Evolutionary conservation across 2,797 vertebrate genomes (phyloP).

Genomic region (Neosalanx taihuensis): DNA sequence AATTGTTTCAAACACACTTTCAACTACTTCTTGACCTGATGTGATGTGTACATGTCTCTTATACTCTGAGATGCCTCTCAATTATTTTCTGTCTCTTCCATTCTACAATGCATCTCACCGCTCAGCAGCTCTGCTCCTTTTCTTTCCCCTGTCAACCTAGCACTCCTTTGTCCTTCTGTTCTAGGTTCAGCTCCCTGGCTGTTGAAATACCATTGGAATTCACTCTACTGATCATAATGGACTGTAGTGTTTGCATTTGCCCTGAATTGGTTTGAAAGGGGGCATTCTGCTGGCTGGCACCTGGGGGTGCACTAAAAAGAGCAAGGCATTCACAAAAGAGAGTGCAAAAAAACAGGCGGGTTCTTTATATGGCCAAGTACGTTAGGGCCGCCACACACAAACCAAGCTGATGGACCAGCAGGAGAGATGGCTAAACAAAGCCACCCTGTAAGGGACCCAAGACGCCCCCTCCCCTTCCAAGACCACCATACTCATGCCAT

Average conservation of each 20-base stretch:
- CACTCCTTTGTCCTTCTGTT: slow-evolving; percentile 55
- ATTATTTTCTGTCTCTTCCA: slow-evolving; percentile 17
- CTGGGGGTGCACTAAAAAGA: slow-evolving; percentile 71
- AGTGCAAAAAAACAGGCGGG: slow-evolving; percentile 70
- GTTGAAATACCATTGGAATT: slow-evolving; percentile 65
- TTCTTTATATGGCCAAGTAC: slow-evolving; percentile 62
- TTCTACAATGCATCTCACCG: slow-evolving; percentile 38
- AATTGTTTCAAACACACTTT: neutral
- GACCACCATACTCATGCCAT: slow-evolving; percentile 57
- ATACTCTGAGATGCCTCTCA: slow-evolving; percentile 15
- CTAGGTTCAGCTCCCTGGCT: slow-evolving; percentile 57
- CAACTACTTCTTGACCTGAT: neutral
- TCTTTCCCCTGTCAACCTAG: slow-evolving; percentile 44
- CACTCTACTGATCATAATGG: slow-evolving; percentile 66
- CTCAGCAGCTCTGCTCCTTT: slow-evolving; percentile 41
- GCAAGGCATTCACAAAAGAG: slow-evolving; percentile 72
- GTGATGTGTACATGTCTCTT: neutral
- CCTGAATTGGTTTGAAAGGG: slow-evolving; percentile 69
- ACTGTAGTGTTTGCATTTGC: slow-evolving; percentile 70
- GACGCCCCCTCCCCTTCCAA: slow-evolving; percentile 51
- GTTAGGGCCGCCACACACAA: slow-evolving; percentile 70
- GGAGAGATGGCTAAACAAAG: slow-evolving; percentile 72
- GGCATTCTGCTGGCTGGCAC: slow-evolving; percentile 68
- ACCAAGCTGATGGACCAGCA: slow-evolving; percentile 71
- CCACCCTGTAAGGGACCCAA: slow-evolving; percentile 62